Percentiles rank a stretch among this genome's conserved stretches.
These are phyloP conservation scores for Hexactinellida sp. DNA, from an alignment of 37 sponge, comb jelly and placozoan genomes.

Conservation along the genomic window DNA sequence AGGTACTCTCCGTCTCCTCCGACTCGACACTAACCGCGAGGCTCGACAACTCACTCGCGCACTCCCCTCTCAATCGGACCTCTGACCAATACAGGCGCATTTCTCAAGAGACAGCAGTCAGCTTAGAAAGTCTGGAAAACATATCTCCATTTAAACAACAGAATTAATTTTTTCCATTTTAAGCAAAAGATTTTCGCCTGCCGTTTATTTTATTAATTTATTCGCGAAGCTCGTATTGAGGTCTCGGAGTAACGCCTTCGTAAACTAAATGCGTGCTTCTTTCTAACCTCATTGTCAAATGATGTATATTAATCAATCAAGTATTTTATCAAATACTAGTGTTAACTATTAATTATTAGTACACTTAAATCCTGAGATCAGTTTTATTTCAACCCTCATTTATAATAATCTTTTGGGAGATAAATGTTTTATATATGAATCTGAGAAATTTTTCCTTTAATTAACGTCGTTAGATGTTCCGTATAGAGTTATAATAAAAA, in stretches of 20 bases:
- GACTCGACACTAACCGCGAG: background rate
- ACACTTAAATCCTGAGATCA: background rate
- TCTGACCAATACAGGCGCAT: background rate
- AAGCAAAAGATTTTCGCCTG: constrained; percentile 15
- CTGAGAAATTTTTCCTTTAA: background rate
- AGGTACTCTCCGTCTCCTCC: background rate
- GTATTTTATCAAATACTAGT: background rate
- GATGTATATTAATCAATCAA: constrained; percentile 14
- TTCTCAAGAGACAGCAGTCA: background rate
- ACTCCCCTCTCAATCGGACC: background rate
- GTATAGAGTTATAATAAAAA: too few relatives aligned
- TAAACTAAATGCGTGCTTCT: background rate
- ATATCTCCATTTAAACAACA: background rate
- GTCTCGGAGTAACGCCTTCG: background rate
- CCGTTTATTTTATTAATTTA: background rate
- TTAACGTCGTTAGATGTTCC: too few relatives aligned
- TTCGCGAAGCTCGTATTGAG: background rate
- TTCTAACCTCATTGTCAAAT: background rate
- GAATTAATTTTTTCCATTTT: constrained; percentile 10
- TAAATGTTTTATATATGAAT: background rate
- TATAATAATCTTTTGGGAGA: background rate
- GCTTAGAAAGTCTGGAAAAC: constrained; percentile 3
- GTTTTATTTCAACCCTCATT: background rate
- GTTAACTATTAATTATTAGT: background rate
- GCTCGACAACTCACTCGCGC: background rate